Base-by-base conservation (phyloP, 2,888 invertebrate species). In the Marronus borbonicus region DNA sequence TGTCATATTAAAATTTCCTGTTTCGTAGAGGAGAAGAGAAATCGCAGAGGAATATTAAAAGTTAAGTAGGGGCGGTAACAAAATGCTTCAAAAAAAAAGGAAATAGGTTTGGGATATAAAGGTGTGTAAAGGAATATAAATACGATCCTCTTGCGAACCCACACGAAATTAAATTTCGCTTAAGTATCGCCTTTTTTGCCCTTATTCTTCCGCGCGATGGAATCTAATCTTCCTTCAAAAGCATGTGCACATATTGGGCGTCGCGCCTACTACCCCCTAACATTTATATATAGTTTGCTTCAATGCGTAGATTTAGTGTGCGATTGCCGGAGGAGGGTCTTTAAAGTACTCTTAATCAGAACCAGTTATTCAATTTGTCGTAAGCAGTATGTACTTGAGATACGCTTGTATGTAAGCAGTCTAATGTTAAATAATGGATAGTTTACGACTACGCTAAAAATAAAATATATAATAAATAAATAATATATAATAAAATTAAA, bases 131-230 rank as follows among this genome's bases (percentile, higher is more conserved):
- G 20, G 62, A 39, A 60, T 62, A n/a, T 62, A 74, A 74, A 74
- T 49, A 62, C 24, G 36, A 1, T 12, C 44, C 44, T 44, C 49
- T 60, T 24, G 49, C 14, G 44, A 28, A 14, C 44, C 20, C 60
- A n/a, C 28, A 60, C 20, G 60, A 74, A 74, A 74, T 74, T 74
- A 74, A 60, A 74, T 74, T 74, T 74, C 49, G 36, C 39, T 44
- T 60, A 44, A 74, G 44, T 24, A n/a, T 3, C 60, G 60, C 60
- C 58, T 39, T 74, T 44, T 44, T 39, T 24, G 36, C 55, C n/a
- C 60, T 60, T 12, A 49, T 60, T 39, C 60, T 60, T 8, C 50
- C 60, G 14, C 44, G 20, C 44, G 44, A 24, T 39, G 72, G 52
- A 60, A 72, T 72, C 72, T 60, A 72, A 72, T 72, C 72, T 72